Base-by-base conservation (phyloP, 2,888 invertebrate genomes). In the Mystacides longicornis region DNA sequence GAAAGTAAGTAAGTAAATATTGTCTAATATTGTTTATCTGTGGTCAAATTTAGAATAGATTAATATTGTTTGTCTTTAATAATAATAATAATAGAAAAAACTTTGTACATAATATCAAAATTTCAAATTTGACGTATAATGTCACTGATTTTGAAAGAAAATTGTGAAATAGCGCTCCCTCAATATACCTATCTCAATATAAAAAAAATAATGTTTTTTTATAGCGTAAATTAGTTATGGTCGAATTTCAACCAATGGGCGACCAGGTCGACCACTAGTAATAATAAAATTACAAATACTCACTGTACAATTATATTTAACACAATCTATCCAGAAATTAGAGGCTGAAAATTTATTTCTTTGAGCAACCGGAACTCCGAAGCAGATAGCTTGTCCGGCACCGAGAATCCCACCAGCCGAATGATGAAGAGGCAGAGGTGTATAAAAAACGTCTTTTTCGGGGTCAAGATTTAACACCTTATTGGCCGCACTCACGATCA, bases 311-410 rank as follows among this genome's bases (percentile, higher is more conserved):
- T 87, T 83, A 71, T 93, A 83, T 66, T 88, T 87, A 16, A 86
- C 82, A 63, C 93, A 94, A 67, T 98, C 97, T 31, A 81, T 83
- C 94, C 95, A 98, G 71, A 94, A 98, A 64, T 88, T 86, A 1
- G 87, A 85, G 0, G 95, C 97, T 0, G 96, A 96, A 73, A 99
- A 99, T 70, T 95, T 97, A 66, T 82, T 86, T 61, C 91, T 79
- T 49, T 98, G 70, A 0, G 86, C 94, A 23, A 93, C 83, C 0
- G 93, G 85, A 52, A 83, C 79, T 4, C 96, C 96, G 66, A 77
- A 79, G 22, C 84, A 70, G n/a, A 88, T 63, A 0, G 86, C 81
- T 65, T 87, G 88, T 0, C 93, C 91, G 2, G 85, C 81, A 1
- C 92, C 93, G 14, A 94, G 73, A 48, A 92, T 82, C 0, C 95